These are phyloP conservation scores for Tubulanus polymorphus DNA, from an alignment of 2,888 invertebrate genomes.

Conservation along the genomic window DNA sequence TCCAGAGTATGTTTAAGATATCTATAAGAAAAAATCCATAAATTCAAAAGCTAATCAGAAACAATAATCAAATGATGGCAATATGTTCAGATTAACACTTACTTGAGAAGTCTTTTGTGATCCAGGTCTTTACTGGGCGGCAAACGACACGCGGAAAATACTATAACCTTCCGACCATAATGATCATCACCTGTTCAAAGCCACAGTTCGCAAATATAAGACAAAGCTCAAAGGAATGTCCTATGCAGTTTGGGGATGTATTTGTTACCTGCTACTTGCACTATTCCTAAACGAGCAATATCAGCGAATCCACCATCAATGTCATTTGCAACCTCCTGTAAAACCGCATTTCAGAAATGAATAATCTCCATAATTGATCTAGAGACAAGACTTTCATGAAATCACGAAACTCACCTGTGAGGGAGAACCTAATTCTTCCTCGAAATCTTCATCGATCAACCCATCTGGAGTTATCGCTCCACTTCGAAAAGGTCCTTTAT, in stretches of 20 bases:
- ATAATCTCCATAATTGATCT: no score
- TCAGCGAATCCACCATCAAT: conserved; percentile 61
- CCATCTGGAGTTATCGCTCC: conserved; percentile 66
- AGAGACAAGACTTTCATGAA: conserved; percentile 1
- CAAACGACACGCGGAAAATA: conserved; percentile 88
- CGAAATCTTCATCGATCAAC: conserved; percentile 86
- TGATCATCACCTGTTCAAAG: conserved; percentile 63
- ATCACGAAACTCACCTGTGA: conserved; percentile 28
- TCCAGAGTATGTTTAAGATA: conserved; percentile 91
- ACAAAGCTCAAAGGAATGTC: neutral
- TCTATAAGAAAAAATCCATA: conserved; percentile 56
- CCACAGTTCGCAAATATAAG: neutral
- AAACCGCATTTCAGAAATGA: no score
- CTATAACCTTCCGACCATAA: conserved; percentile 89
- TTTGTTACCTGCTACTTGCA: conserved; percentile 68
- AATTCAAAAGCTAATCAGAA: neutral
- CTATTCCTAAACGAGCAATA: conserved; percentile 71
- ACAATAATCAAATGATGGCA: conserved; percentile 5
- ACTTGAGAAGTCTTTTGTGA: conserved; percentile 69
- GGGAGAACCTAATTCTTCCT: conserved; percentile 71
- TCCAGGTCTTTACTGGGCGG: conserved; percentile 76
- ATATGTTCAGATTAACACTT: conserved; percentile 24
- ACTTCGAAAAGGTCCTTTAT: conserved; percentile 34
- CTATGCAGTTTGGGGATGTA: neutral
- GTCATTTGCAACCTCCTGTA: conserved; percentile 15